Conservation (phyloP, 2,797 vertebrate genomes). For the Chaetophractus vellerosus region DNA sequence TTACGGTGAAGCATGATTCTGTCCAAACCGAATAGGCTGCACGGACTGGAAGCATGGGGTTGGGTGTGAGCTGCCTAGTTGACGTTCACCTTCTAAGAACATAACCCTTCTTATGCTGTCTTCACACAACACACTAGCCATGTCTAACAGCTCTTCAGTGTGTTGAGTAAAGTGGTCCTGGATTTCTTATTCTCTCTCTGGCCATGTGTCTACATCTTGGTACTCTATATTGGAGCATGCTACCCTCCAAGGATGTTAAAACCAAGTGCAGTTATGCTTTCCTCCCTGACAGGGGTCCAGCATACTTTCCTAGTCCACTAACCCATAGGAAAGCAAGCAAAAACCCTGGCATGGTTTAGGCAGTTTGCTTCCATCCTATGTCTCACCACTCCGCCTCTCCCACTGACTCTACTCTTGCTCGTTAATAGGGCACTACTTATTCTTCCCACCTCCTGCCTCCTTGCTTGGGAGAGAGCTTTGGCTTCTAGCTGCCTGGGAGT, state of each 20-base stretch:
- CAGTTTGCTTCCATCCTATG: neutral
- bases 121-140: neutral
- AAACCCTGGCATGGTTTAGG: neutral
- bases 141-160: neutral
- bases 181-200: neutral
- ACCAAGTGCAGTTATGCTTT: neutral
- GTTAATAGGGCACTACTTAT: neutral
- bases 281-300: neutral
- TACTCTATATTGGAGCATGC: neutral
- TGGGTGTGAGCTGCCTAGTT: neutral
- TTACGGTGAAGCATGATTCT: neutral
- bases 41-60: neutral
- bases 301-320: neutral
- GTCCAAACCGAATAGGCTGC: neutral
- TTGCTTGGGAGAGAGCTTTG: neutral
- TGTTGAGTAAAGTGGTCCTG: neutral
- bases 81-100: neutral
- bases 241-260: neutral
- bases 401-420: neutral
- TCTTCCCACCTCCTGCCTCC: neutral
- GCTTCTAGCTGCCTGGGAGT: neutral
- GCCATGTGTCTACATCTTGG: neutral
- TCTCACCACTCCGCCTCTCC: neutral
- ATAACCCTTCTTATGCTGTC: neutral
- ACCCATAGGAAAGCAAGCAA: neutral